Percentiles rank a stretch among this genome's conserved stretches.
These are phyloP conservation scores for Pemphredon lugubris DNA, from an alignment of 2,888 invertebrate genomes.

Conservation along the genomic window DNA sequence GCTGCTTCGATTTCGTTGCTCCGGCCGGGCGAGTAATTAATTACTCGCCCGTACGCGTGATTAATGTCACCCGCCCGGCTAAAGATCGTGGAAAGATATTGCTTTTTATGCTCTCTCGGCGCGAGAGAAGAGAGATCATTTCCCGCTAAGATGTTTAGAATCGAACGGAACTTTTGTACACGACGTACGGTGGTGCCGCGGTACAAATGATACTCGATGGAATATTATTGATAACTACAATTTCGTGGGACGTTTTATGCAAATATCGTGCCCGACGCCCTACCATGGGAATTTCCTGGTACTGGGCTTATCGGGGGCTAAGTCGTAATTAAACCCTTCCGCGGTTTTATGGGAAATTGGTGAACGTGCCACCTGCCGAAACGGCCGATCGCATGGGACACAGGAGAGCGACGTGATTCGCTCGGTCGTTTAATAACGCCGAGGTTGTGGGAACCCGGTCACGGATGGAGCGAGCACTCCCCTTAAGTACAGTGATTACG, in stretches of 20 bases:
- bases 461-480: slow-evolving; percentile 70
- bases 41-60: slow-evolving; percentile 12
- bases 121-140: neutral
- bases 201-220: no score
- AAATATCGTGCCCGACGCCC: slow-evolving; percentile 11
- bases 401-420: slow-evolving; percentile 54
- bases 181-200: no score
- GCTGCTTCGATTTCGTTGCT: slow-evolving; percentile 14
- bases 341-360: slow-evolving; percentile 69
- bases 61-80: slow-evolving; percentile 15
- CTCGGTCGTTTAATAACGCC: slow-evolving; percentile 63
- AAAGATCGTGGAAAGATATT: neutral
- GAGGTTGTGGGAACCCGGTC: slow-evolving; percentile 80
- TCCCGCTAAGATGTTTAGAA: no score
- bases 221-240: no score
- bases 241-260: no score
- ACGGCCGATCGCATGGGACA: slow-evolving; percentile 54
- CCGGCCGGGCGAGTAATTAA: slow-evolving; percentile 20
- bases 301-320: no score
- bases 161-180: no score
- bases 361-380: slow-evolving; percentile 69
- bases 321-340: slow-evolving; percentile 57
- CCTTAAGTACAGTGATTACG: slow-evolving; percentile 78
- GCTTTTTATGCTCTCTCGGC: no score
- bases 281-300: slow-evolving; percentile 75